Base-by-base conservation (phyloP, 2,888 invertebrate genomes). In the Diloba caeruleocephala region DNA sequence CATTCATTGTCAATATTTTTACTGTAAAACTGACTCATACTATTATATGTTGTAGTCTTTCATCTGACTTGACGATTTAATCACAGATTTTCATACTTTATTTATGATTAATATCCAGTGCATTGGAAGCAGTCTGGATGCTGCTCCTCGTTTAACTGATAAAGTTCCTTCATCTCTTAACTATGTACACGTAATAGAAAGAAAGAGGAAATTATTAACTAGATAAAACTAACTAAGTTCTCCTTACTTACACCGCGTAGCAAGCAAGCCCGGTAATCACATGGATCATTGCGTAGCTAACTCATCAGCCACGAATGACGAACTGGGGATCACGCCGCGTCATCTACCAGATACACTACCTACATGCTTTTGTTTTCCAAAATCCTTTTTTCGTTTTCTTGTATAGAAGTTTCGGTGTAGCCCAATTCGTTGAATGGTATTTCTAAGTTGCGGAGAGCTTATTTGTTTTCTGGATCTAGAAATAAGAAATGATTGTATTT, bases 231-330 rank as follows among this genome's bases (percentile, higher is more conserved):
- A 2, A 1, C 28, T 7, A 25, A 26, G 1, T 25, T 49, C 52
- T 50, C 3, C 0, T 42, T 0, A 19, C 61, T 71, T 57, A 60
- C 3, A 17, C 61, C 59, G 7, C 31, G 1, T 19, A 44, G 3
- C 44, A 56, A 66, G 49, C 53, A 62, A 57, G 66, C 56, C 43
- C 64, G 64, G 78, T 78, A 82, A 82, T 82, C 81, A 80, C 78
- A 82, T 72, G 82, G 81, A 71, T 78, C 82, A 81, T 82, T 81
- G 82, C 72, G 69, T 68, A 59, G 74, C 71, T 60, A 72, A 65
- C 79, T 77, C 80, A 79, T 81, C 79, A 77, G 72, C 76, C 74
- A 71, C 75, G 74, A 74, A 74, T 74, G 81, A 78, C 78, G 74
- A 74, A 61, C 66, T 67, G 59, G 60, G 63, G 63, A 65, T 78